Conservation (phyloP, 2,113 vertebrate genomes). For the Prunella fulvescens region DNA sequence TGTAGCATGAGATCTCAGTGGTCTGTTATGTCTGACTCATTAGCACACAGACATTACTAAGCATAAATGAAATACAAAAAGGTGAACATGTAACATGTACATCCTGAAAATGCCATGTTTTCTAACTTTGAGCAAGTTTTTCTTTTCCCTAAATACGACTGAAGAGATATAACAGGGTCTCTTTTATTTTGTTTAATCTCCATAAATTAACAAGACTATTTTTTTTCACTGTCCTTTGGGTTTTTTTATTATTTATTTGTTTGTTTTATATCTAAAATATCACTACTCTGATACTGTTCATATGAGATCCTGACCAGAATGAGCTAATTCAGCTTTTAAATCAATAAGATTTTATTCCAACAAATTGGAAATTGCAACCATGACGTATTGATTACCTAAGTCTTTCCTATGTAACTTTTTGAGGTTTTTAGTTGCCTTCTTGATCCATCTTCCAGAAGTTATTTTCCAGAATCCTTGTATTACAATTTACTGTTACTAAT, state of each 20-base stretch:
- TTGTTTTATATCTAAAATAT: background rate
- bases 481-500: background rate
- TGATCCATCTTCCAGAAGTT: background rate
- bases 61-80: background rate
- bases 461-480: background rate
- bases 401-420: background rate
- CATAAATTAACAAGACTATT: background rate
- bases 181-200: background rate
- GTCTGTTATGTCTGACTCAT: background rate
- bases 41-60: background rate
- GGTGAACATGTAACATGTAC: rapidly evolving
- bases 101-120: background rate
- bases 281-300: background rate
- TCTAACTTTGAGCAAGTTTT: background rate
- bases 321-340: background rate
- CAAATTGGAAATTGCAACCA: background rate
- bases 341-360: background rate
- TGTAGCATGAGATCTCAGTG: background rate
- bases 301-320: background rate
- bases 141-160: background rate
- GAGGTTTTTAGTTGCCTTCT: background rate
- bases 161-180: background rate
- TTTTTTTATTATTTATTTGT: rapidly evolving
- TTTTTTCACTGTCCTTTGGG: rapidly evolving
- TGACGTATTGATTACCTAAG: no score